Evolutionary conservation across 2,113 vertebrate genomes (phyloP).

Genomic region (Corvus moneduloides): DNA sequence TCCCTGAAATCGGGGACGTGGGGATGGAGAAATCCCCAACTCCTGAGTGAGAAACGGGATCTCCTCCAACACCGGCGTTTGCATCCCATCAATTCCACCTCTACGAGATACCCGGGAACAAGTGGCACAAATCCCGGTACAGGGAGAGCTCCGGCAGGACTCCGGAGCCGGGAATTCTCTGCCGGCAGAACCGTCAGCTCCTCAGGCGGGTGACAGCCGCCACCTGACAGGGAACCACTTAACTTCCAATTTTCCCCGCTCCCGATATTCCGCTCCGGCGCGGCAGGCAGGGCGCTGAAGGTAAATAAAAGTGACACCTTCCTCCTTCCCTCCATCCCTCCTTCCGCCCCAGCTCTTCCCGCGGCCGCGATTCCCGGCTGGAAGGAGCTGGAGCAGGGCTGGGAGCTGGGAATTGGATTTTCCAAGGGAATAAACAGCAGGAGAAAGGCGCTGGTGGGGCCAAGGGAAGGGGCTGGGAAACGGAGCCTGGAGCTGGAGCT

Average conservation of each 20-base stretch:
- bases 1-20: not conserved
- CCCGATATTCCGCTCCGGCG: conserved; percentile 55
- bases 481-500: not conserved
- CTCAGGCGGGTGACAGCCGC: conserved; percentile 19
- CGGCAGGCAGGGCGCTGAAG: conserved; percentile 36
- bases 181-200: conserved; percentile 37
- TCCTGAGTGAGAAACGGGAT: not conserved
- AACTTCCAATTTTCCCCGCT: conserved; percentile 56
- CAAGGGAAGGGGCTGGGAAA: not conserved
- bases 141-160: not conserved
- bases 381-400: conserved; percentile 10
- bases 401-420: not conserved
- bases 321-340: not conserved
- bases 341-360: not conserved
- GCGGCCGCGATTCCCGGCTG: not conserved
- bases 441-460: not conserved
- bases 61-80: not conserved
- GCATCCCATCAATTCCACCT: not conserved
- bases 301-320: conserved; percentile 55
- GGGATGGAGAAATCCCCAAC: not conserved
- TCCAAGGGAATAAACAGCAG: not conserved
- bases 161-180: not conserved
- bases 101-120: not conserved
- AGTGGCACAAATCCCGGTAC: not conserved
- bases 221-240: conserved; percentile 64